Conservation (phyloP, 2,797 vertebrate genomes). For the Pseudocheirus occidentalis region DNA sequence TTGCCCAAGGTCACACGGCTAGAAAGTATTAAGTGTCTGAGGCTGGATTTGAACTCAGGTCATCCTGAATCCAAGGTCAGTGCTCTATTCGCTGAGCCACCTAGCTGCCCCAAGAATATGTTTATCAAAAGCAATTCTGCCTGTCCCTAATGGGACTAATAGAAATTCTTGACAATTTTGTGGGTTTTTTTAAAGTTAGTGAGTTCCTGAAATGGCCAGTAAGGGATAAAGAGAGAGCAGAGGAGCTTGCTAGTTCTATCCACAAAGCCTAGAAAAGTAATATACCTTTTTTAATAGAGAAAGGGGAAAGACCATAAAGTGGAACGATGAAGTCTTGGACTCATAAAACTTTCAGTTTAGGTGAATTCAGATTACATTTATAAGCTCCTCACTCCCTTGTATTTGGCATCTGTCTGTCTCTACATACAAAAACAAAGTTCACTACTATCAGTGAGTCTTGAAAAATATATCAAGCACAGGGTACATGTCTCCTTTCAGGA, state of each 20-base stretch:
- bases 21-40: too few relatives aligned
- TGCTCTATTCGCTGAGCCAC: too few relatives aligned
- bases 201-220: background rate
- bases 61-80: too few relatives aligned
- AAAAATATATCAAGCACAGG: conserved; percentile 77
- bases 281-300: conserved; percentile 18
- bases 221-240: too few relatives aligned
- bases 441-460: conserved; percentile 78
- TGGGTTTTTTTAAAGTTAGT: background rate
- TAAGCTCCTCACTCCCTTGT: conserved; percentile 72
- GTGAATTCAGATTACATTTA: conserved; percentile 80
- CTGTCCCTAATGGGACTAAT: background rate
- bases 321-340: conserved; percentile 70
- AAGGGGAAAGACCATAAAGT: conserved; percentile 52
- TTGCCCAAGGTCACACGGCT: too few relatives aligned
- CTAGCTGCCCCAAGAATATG: too few relatives aligned
- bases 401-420: conserved; percentile 75
- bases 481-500: conserved; percentile 56
- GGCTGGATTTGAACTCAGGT: too few relatives aligned
- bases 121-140: background rate
- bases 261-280: conserved; percentile 31
- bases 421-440: conserved; percentile 73
- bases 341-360: conserved; percentile 74
- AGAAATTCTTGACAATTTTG: background rate
- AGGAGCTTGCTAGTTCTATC: background rate